Percentiles rank a stretch among this genome's conserved stretches.
phyloP scores from a whole-genome alignment of 2,888 invertebrate genomes.

The Hyposoter dolosus region DNA sequence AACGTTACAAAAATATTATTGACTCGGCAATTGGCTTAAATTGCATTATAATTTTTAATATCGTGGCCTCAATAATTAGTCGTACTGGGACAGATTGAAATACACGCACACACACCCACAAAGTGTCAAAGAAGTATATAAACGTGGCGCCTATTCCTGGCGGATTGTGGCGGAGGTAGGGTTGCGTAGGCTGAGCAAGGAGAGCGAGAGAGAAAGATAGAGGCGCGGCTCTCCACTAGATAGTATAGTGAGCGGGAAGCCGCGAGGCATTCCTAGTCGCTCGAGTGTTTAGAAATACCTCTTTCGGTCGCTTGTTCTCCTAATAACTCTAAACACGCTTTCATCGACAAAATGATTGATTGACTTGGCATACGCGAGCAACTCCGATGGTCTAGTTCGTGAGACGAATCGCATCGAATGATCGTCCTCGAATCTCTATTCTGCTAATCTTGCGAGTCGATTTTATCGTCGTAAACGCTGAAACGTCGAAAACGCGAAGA shows the following conservation, averaged over 20 bases:
- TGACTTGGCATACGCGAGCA: conserved; percentile 57
- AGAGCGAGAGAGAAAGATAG: conserved; percentile 12
- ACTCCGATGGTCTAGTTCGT: conserved; percentile 56
- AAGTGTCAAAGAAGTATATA: background rate
- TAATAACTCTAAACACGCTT: conserved; percentile 71
- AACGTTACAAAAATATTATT: background rate
- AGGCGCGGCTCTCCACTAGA: background rate
- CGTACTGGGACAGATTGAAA: background rate
- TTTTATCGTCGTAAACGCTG: background rate
- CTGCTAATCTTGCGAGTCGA: background rate
- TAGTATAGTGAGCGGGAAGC: conserved; percentile 4
- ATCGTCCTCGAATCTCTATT: background rate
- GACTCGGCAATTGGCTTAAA: background rate
- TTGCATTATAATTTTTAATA: background rate
- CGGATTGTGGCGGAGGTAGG: conserved; percentile 3
- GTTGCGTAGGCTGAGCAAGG: conserved; percentile 21
- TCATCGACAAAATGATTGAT: conserved; percentile 77
- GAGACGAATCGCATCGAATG: background rate
- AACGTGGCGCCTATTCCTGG: background rate
- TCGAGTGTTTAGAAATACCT: conserved; percentile 66
- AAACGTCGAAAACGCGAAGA: background rate
- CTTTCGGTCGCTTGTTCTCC: conserved; percentile 71
- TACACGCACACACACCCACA: background rate
- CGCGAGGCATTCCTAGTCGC: conserved; percentile 63
- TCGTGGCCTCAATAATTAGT: background rate